These are phyloP conservation scores for Onychostoma macrolepis DNA, from an alignment of 2,113 vertebrate species.

Conservation along the genomic window DNA sequence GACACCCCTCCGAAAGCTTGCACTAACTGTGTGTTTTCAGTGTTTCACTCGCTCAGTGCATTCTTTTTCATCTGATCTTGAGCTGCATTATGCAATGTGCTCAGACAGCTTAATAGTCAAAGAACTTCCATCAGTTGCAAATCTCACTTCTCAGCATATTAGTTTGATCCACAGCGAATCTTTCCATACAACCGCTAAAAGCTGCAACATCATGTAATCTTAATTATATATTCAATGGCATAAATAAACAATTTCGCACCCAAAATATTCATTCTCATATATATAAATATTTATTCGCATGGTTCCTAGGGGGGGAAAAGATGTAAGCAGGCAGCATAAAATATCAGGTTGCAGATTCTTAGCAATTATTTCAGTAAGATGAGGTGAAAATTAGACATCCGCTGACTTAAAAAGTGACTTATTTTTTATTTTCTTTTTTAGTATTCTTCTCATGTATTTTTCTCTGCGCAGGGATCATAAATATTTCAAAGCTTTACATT, in stretches of 20 bases:
- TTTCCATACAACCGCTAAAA: conserved; percentile 70
- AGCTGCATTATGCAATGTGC: conserved; percentile 74
- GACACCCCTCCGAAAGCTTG: conserved; percentile 68
- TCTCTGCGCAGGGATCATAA: conserved; percentile 65
- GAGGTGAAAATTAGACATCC: conserved; percentile 77
- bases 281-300: conserved; percentile 81
- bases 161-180: conserved; percentile 72
- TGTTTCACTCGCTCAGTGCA: conserved; percentile 64
- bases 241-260: conserved; percentile 81
- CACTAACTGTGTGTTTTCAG: conserved; percentile 68
- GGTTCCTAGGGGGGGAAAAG: conserved; percentile 68
- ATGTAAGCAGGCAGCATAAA: conserved; percentile 72
- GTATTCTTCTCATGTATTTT: conserved; percentile 66
- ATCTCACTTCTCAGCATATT: conserved; percentile 71
- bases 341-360: conserved; percentile 77
- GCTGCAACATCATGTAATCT: conserved; percentile 72
- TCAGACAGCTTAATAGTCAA: conserved; percentile 72
- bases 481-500: conserved; percentile 61
- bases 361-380: conserved; percentile 76
- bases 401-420: conserved; percentile 63
- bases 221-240: conserved; percentile 79
- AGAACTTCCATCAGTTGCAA: conserved; percentile 71
- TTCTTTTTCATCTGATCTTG: conserved; percentile 71
- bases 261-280: conserved; percentile 76
- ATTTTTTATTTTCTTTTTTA: conserved; percentile 64